Base-by-base conservation (phyloP, 2,888 invertebrate genomes). In the Epinotia brunnichana region DNA sequence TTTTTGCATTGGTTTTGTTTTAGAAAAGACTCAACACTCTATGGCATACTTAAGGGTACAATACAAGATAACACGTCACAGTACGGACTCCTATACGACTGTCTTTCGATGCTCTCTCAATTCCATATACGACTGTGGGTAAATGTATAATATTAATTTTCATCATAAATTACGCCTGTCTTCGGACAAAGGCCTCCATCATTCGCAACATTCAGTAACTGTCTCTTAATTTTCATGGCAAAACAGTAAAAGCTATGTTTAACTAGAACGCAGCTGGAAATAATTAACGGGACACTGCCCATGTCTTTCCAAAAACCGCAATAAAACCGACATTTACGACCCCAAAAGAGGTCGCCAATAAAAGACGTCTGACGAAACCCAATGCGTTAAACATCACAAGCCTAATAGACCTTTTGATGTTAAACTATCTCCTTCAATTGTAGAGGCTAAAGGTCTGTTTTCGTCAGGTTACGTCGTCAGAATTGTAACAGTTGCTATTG, bases 271-370 rank as follows among this genome's bases (percentile, higher is more conserved):
- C 24, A 66, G n/a, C n/a, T n/a, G 66, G 54, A 66, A 66, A 56
- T 66, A 56, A 66, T 66, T 66, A 56, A 29, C 29, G 29, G 54
- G 56, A 41, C 56, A 41, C n/a, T 48, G 66, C 54, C 57, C 39
- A 29, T 59, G 56, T 63, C 5, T 21, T 48, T 48, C 29, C 57
- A 57, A 67, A 66, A 53, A 35, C 54, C 53, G 53, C 44, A 66
- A 71, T 59, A 60, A 54, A 66, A 56, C 60, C 19, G 29, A 48
- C 19, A 17, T 72, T 72, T 63, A 73, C 73, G 73, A 63, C 24
- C 51, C 57, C 24, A 29, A 73, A 63, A 53, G 69, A 73, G 68
- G 69, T 41, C 73, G 63, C 68, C 63, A 63, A 59, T 73, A 73
- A 73, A 69, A 73, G 17, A 68, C 41, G 67, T 39, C 29, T 67